Evolutionary conservation across 2,888 invertebrate genomes (phyloP).

Genomic region (Stenolophus ochropezus): DNA sequence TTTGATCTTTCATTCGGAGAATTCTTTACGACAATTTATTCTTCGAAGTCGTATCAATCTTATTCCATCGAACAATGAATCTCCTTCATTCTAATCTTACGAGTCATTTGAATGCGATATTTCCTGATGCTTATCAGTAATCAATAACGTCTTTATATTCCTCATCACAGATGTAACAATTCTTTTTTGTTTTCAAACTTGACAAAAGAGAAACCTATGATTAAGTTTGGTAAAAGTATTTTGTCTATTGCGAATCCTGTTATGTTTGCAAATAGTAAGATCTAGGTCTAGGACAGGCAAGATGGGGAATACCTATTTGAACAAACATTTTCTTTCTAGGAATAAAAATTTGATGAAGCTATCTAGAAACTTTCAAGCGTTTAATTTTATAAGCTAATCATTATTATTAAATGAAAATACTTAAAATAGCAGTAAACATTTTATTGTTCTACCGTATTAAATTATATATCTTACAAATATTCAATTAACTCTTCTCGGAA

Average conservation of each 20-base stretch:
- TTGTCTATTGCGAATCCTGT: not conserved
- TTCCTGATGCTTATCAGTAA: not conserved
- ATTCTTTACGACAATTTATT: conserved; percentile 2
- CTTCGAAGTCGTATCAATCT: conserved; percentile 2
- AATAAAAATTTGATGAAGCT: not conserved
- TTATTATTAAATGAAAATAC: not conserved
- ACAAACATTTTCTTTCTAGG: not conserved
- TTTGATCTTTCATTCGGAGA: not conserved
- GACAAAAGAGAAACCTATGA: not conserved
- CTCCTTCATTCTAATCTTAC: not conserved
- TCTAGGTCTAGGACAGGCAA: not conserved
- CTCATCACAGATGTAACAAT: not conserved
- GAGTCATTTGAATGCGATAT: not conserved
- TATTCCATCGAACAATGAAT: not conserved
- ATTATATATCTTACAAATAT: too few relatives aligned
- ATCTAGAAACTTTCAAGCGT: not conserved
- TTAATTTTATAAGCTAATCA: not conserved
- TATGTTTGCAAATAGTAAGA: not conserved
- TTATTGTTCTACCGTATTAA: too few relatives aligned
- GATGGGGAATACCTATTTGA: not conserved
- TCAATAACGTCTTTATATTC: not conserved
- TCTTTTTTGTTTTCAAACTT: not conserved
- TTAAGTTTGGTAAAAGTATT: not conserved
- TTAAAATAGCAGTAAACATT: not conserved
- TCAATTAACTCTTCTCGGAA: too few relatives aligned